Conservation (phyloP, 2,888 invertebrate genomes). For the Euproctis similis region DNA sequence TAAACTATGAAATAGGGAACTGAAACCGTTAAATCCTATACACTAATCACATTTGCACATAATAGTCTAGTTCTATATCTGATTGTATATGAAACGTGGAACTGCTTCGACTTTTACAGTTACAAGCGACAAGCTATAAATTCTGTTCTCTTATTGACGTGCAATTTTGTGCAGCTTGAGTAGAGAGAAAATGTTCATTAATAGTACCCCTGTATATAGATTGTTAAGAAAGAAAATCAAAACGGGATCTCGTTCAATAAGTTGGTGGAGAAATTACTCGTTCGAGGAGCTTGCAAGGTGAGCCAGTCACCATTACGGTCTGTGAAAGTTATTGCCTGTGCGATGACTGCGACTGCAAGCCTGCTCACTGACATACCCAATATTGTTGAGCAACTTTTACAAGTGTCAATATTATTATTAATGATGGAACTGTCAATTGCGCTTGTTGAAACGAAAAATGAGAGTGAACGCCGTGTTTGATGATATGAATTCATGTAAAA, state of each 20-base stretch:
- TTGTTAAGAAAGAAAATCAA: conserved; percentile 66
- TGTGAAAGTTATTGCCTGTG: conserved; percentile 60
- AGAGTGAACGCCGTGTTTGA: no score
- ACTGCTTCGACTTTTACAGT: conserved; percentile 31
- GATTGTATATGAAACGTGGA: conserved; percentile 33
- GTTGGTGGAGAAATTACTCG: conserved; percentile 56
- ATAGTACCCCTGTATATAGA: conserved; percentile 55
- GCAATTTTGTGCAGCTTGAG: conserved; percentile 52
- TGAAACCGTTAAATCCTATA: conserved; percentile 7
- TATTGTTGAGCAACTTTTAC: conserved; percentile 22
- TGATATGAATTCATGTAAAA: no score
- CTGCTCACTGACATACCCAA: conserved; percentile 17
- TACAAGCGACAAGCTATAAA: conserved; percentile 18
- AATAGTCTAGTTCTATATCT: conserved; percentile 22
- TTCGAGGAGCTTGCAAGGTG: conserved; percentile 48
- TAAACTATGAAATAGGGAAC: conserved; percentile 24
- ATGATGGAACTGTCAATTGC: no score
- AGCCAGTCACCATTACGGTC: conserved; percentile 49
- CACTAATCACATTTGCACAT: conserved; percentile 24
- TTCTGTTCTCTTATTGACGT: no score
- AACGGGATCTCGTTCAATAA: conserved; percentile 48
- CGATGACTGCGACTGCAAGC: conserved; percentile 12
- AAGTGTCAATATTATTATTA: conserved; percentile 7
- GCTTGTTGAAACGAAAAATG: no score
- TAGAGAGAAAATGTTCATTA: conserved; percentile 59